These are phyloP conservation scores for Rhinichthys osculus DNA, from an alignment of 2,797 vertebrate species.

Conservation along the genomic window DNA sequence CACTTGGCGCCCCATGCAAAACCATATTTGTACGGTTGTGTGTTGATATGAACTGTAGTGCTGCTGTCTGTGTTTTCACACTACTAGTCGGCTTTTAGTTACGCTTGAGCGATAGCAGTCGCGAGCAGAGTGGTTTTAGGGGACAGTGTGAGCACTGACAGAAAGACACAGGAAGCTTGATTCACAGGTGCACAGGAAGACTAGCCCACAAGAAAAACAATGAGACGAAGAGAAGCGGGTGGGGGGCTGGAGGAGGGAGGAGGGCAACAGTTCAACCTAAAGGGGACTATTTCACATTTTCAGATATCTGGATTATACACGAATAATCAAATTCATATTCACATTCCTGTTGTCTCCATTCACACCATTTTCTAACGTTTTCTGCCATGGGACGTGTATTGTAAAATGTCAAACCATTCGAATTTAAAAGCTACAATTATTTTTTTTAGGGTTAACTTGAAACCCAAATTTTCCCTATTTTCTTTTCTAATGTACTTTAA, in stretches of 20 bases:
- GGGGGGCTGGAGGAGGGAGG: not conserved
- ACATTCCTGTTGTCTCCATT: not conserved
- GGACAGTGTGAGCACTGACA: constrained; percentile 66
- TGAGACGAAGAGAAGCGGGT: constrained; percentile 18
- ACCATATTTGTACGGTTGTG: not conserved
- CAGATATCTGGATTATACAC: constrained; percentile 4
- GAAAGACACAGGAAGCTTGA: constrained; percentile 79
- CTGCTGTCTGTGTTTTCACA: constrained; percentile 15
- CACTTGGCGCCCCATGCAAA: constrained; percentile 1
- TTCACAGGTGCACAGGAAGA: constrained; percentile 86
- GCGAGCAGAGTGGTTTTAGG: constrained; percentile 72
- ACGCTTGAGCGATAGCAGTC: constrained; percentile 44
- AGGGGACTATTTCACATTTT: not conserved
- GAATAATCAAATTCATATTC: not conserved
- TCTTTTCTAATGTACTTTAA: not conserved
- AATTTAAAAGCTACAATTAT: not conserved
- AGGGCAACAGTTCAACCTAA: not conserved
- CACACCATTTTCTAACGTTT: not conserved
- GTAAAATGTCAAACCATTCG: not conserved
- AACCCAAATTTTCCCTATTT: not conserved
- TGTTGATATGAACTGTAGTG: constrained; percentile 6
- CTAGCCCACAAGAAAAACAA: constrained; percentile 69
- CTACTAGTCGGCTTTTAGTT: constrained; percentile 41
- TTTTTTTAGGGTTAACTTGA: not conserved
- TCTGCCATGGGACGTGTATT: not conserved